Evolutionary conservation across 1,140 invertebrate genomes (phyloP).

Genomic region (Zophobas morio): DNA sequence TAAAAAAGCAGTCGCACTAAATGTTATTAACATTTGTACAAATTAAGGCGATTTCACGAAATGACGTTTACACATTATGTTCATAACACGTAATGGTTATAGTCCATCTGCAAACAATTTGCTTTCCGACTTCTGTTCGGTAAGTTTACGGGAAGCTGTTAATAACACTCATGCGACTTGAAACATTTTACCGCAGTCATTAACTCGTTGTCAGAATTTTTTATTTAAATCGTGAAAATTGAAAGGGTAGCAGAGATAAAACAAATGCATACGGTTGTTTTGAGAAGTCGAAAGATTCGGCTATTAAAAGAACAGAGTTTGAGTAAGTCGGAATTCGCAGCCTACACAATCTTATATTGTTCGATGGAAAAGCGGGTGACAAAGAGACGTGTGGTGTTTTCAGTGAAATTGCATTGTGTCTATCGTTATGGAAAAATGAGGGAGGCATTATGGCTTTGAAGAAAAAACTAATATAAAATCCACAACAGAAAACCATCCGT

Average conservation of each 20-base stretch:
- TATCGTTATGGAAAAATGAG: constrained; percentile 28
- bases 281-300: too few relatives aligned
- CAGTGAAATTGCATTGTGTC: constrained; percentile 4
- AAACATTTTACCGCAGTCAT: too few relatives aligned
- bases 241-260: too few relatives aligned
- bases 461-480: constrained; percentile 46
- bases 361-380: neutral
- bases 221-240: too few relatives aligned
- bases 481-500: constrained; percentile 43
- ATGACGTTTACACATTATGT: neutral
- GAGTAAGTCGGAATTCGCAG: too few relatives aligned
- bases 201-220: too few relatives aligned
- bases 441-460: constrained; percentile 16
- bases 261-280: too few relatives aligned
- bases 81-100: neutral
- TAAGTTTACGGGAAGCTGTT: neutral
- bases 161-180: neutral
- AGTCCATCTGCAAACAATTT: neutral
- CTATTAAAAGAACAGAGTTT: too few relatives aligned
- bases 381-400: neutral
- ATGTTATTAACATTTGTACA: too few relatives aligned
- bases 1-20: too few relatives aligned
- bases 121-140: neutral
- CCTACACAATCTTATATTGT: too few relatives aligned
- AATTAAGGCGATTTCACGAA: neutral